Evolutionary conservation across 37 sponge, comb jelly and placozoan species (phyloP), one percentile per base, ranked within the genome.

Genomic region (Crambe crambe): DNA sequence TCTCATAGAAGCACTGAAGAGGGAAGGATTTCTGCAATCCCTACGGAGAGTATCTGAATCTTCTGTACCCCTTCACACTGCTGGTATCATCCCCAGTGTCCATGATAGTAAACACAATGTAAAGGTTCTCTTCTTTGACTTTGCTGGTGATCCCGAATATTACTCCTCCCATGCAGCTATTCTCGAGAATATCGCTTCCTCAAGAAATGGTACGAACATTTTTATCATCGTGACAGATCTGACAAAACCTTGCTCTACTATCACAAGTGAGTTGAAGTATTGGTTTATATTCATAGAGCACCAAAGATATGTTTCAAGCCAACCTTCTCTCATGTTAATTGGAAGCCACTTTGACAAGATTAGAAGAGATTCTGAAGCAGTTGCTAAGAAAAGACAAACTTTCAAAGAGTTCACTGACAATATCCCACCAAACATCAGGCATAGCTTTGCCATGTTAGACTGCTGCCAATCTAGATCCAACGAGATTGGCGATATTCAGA

Each of bases 91-190:
- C 42, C 79, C 86, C 21, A 37, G 59, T 37, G 29, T 72, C 37
- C 39, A 61, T 32, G 9, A 41, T 1, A 72, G 74, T 36, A 61
- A 21, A 38, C 31, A 79, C 26, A 64, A 58, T 78, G 85, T 72
- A 23, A 58, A 54, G 30, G 37, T 79, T 31, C 10, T 85, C 51
- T 78, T 79, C 43, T 77, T 57, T 77, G 86, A 85, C 59, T 85
- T 85, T 78, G 86, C 86, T 63, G 86, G 86, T 21, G 70, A 85
- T 27, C 68, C 34, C 0, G 80, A 85, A 30, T 85, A 73, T 56
- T 72, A 85, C 63, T 70, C 57, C 29, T 64, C 73, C 3, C 86
- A 85, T 27, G 36, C 72, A 32, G 79, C 67, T 8, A 34, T 85
- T 26, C 60, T 85, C 25, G 79, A 85, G 41, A 47, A 27, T 4